phyloP scores from a whole-genome alignment of 1,140 invertebrate genomes.

The Neodiprion virginianus region DNA sequence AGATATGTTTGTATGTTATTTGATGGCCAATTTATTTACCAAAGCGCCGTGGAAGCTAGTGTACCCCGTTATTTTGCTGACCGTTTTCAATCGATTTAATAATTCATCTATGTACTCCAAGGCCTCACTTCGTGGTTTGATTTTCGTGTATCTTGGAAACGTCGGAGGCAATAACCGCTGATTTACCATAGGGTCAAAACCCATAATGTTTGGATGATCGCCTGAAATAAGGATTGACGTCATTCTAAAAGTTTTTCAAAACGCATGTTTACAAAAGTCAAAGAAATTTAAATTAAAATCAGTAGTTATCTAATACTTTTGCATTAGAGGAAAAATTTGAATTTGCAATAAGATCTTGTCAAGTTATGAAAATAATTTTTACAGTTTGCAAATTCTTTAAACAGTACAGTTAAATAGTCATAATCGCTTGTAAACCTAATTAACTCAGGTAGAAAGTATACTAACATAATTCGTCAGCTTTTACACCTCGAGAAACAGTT shows the following conservation, averaged over 20 bases:
- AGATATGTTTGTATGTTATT: no score
- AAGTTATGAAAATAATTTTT: no score
- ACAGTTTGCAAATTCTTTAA: no score
- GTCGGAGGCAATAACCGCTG: constrained; percentile 94
- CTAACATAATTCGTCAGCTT: constrained; percentile 74
- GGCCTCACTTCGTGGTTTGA: constrained; percentile 84
- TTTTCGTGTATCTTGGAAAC: constrained; percentile 96
- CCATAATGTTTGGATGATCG: constrained; percentile 69
- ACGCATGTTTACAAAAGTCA: no score
- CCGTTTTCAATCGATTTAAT: constrained; percentile 78
- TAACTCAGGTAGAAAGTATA: constrained; percentile 25
- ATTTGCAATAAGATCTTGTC: no score
- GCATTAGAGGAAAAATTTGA: no score
- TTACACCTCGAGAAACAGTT: constrained; percentile 77
- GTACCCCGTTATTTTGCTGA: constrained; percentile 82
- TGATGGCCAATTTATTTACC: constrained; percentile 61
- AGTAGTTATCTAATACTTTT: no score
- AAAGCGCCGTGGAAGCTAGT: constrained; percentile 83
- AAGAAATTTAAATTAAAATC: no score
- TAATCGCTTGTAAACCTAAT: no score
- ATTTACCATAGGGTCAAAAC: constrained; percentile 95
- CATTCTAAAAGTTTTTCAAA: no score
- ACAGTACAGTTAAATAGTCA: no score
- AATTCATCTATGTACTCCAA: constrained; percentile 86
- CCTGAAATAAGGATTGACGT: constrained; percentile 42